phyloP scores from a whole-genome alignment of 2,113 vertebrate species.

The Ceratotherium simum region DNA sequence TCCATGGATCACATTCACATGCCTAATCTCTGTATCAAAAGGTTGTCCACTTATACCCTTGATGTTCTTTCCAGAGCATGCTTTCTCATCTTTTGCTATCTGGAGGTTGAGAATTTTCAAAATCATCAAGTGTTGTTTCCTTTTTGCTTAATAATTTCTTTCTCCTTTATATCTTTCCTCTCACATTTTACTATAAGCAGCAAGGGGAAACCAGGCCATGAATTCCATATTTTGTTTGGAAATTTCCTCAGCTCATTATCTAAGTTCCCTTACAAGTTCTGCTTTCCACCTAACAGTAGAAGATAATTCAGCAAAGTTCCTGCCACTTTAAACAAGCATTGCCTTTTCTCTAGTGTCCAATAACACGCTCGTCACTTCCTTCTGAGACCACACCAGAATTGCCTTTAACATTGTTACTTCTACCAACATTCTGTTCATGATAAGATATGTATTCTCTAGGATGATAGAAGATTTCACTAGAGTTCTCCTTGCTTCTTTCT shows the following conservation, averaged over 20 bases:
- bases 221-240: background rate
- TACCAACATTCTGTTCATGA: background rate
- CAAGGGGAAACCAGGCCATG: background rate
- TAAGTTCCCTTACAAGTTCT: background rate
- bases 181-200: background rate
- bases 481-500: background rate
- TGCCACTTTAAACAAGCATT: background rate
- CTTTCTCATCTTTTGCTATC: background rate
- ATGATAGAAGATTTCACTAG: background rate
- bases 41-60: background rate
- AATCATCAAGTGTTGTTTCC: background rate
- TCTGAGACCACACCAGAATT: background rate
- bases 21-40: background rate
- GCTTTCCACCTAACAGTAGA: background rate
- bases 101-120: background rate
- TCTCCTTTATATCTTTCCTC: background rate
- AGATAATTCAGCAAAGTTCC: background rate
- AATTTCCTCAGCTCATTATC: background rate
- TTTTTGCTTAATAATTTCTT: slow-evolving; percentile 6
- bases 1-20: background rate
- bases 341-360: background rate
- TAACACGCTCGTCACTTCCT: background rate
- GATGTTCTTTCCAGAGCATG: background rate
- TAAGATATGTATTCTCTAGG: background rate
- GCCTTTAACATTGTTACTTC: background rate